These are phyloP conservation scores for Myzus persicae DNA, from an alignment of 1,140 invertebrate species.

Conservation along the genomic window DNA sequence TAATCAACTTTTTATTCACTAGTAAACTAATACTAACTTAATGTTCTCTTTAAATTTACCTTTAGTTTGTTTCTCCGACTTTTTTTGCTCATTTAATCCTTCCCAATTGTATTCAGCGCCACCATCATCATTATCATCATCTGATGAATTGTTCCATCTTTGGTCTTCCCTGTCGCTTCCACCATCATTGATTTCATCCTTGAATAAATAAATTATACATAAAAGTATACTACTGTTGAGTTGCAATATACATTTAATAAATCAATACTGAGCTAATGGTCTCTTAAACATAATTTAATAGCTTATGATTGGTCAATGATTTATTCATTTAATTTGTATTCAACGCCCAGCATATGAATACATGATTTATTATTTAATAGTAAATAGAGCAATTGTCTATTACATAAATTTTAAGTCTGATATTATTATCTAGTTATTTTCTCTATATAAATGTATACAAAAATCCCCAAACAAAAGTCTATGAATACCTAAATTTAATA, in stretches of 20 bases:
- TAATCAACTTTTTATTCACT: conserved; percentile 39
- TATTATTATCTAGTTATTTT: too few species aligned
- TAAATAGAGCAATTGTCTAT: too few species aligned
- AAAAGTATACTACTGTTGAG: background rate
- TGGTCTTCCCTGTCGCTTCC: background rate
- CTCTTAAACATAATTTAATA: too few species aligned
- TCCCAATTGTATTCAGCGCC: conserved; percentile 36
- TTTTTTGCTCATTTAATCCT: conserved; percentile 8
- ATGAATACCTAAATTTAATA: too few species aligned
- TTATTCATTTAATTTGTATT: too few species aligned
- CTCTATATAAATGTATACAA: too few species aligned
- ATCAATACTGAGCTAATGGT: too few species aligned
- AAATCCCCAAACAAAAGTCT: too few species aligned
- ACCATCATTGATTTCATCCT: conserved; percentile 14
- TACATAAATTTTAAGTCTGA: too few species aligned
- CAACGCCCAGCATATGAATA: too few species aligned
- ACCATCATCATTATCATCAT: conserved; percentile 9
- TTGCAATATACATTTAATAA: too few species aligned
- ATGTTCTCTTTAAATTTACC: background rate
- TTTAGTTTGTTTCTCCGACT: conserved; percentile 8
- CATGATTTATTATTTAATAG: background rate
- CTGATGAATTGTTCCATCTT: conserved; percentile 43
- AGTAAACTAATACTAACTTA: background rate
- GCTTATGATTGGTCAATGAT: too few species aligned
- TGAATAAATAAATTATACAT: background rate